phyloP scores from a whole-genome alignment of 37 sponge, comb jelly and placozoan genomes.

The Aplysina aerophoba region DNA sequence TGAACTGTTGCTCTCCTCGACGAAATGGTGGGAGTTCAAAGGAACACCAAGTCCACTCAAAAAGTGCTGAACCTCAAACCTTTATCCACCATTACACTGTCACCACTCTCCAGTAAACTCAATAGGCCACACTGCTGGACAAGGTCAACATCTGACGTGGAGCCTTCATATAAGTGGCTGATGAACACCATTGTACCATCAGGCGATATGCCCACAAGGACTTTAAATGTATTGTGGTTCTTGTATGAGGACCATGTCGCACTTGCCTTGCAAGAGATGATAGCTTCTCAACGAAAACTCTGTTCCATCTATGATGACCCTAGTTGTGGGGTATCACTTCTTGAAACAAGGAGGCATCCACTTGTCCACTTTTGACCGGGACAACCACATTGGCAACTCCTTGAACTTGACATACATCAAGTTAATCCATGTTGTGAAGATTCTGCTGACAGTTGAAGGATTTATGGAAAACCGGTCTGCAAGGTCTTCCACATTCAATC shows the following conservation, averaged over 20 bases:
- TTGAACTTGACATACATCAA: constrained; percentile 23
- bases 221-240: constrained; percentile 19
- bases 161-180: constrained; percentile 20
- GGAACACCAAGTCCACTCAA: constrained; percentile 25
- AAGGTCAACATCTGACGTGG: constrained; percentile 17
- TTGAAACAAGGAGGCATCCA: constrained; percentile 21
- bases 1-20: constrained; percentile 3
- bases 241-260: constrained; percentile 4
- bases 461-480: constrained; percentile 14
- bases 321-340: constrained; percentile 37
- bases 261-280: background rate
- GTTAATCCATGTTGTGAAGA: constrained; percentile 19
- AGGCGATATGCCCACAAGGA: constrained; percentile 22
- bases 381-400: background rate
- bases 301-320: constrained; percentile 37
- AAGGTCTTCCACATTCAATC: background rate
- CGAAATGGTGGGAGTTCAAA: constrained; percentile 38
- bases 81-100: background rate
- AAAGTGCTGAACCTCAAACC: constrained; percentile 31
- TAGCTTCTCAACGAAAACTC: constrained; percentile 19
- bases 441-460: constrained; percentile 6
- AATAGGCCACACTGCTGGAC: constrained; percentile 19
- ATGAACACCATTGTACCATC: constrained; percentile 16
- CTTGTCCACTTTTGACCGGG: constrained; percentile 18
- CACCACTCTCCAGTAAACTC: constrained; percentile 2